phyloP scores from a whole-genome alignment of 1,140 invertebrate genomes.

The Nylanderia fulva region DNA sequence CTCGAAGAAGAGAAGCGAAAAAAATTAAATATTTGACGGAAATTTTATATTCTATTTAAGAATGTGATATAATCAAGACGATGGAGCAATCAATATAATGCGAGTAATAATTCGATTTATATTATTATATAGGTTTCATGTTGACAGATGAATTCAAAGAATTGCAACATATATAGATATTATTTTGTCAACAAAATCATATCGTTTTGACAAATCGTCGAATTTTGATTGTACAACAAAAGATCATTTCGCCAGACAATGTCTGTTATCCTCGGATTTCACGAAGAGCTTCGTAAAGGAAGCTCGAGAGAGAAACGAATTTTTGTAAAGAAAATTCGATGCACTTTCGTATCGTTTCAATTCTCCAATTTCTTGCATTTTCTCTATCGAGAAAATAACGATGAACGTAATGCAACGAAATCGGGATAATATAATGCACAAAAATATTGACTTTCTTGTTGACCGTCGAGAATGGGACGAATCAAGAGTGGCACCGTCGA shows the following conservation, averaged over 20 bases:
- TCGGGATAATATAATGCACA: constrained; percentile 65
- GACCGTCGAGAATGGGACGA: constrained; percentile 55
- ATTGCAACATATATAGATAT: constrained; percentile 5
- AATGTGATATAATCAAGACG: no score
- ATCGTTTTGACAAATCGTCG: neutral
- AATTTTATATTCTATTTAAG: constrained; percentile 27
- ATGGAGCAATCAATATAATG: constrained; percentile 1
- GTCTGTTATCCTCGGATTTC: neutral
- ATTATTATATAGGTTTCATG: neutral
- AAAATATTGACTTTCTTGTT: constrained; percentile 71
- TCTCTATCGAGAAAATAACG: constrained; percentile 30
- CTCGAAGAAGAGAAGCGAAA: neutral
- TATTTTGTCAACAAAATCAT: neutral
- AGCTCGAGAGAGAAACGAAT: neutral
- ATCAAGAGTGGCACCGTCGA: constrained; percentile 16
- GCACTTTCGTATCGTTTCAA: constrained; percentile 10
- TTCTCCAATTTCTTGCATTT: constrained; percentile 62
- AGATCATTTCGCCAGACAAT: constrained; percentile 12
- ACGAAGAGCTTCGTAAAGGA: neutral
- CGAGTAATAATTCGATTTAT: constrained; percentile 18
- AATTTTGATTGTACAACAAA: neutral
- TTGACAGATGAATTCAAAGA: constrained; percentile 17
- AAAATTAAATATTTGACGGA: neutral
- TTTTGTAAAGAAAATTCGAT: constrained; percentile 12
- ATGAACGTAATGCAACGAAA: constrained; percentile 47